phyloP scores from a whole-genome alignment of 2,113 vertebrate species.

The Neoarius graeffei region DNA sequence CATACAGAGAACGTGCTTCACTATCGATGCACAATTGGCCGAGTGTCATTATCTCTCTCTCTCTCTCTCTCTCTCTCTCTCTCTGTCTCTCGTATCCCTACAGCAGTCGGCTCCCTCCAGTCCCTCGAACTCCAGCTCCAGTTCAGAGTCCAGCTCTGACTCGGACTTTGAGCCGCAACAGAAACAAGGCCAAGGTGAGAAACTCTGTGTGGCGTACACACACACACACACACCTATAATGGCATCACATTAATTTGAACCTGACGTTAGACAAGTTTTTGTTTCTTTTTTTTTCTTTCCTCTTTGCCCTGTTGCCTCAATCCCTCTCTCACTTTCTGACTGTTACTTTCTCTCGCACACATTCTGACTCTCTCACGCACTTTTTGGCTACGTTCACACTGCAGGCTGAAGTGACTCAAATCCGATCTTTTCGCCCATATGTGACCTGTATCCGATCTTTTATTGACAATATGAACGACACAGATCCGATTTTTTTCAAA shows the following conservation, averaged over 20 bases:
- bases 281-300: too few relatives aligned
- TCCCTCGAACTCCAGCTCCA: constrained; percentile 92
- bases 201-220: not conserved
- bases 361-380: not conserved
- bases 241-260: not conserved
- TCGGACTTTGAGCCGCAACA: constrained; percentile 95
- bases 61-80: not conserved
- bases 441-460: too few relatives aligned
- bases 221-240: not conserved
- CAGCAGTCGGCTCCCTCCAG: constrained; percentile 90
- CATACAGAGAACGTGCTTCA: not conserved
- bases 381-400: too few relatives aligned
- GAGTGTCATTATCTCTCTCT: not conserved
- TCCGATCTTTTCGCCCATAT: too few relatives aligned
- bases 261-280: not conserved
- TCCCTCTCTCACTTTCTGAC: too few relatives aligned
- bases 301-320: not conserved
- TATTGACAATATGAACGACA: too few relatives aligned
- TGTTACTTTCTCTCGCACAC: not conserved
- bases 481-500: too few relatives aligned
- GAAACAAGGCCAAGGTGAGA: constrained; percentile 94
- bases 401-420: too few relatives aligned
- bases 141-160: constrained; percentile 94
- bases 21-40: not conserved
- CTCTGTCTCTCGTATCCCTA: not conserved